phyloP scores from a whole-genome alignment of 2,113 vertebrate genomes.

The Rhizomys pruinosus region DNA sequence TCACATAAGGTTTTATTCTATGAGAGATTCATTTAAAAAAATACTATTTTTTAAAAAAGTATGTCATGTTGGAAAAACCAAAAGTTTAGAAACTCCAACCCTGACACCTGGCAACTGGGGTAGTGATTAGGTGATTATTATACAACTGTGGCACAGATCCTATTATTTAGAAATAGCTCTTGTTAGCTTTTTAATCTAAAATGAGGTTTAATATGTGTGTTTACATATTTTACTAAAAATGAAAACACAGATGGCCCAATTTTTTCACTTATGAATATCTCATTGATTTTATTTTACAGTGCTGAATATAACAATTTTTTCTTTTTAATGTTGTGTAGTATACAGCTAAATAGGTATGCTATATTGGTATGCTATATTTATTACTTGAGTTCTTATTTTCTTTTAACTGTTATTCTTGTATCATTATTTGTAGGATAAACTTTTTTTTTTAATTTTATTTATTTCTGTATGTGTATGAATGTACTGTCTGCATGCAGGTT shows the following conservation, averaged over 20 bases:
- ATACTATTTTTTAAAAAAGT: background rate
- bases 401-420: background rate
- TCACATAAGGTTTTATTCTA: background rate
- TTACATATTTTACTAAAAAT: slow-evolving; percentile 5
- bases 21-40: slow-evolving; percentile 4
- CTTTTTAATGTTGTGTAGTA: background rate
- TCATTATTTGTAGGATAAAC: background rate
- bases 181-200: slow-evolving; percentile 5
- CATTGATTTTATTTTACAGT: background rate
- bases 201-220: background rate
- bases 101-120: background rate
- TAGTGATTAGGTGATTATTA: background rate
- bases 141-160: too few species aligned
- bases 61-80: too few species aligned
- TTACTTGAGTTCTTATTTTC: background rate
- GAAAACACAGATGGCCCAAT: background rate
- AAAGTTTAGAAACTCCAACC: background rate
- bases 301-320: background rate
- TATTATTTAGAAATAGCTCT: background rate
- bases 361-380: background rate
- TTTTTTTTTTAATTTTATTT: too few species aligned
- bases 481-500: too few species aligned
- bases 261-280: background rate
- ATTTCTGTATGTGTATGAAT: too few species aligned
- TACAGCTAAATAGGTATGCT: background rate